Evolutionary conservation across 1,140 invertebrate genomes (phyloP), one percentile per base, ranked within the genome.

Genomic region (Drosophila tsacasi): DNA sequence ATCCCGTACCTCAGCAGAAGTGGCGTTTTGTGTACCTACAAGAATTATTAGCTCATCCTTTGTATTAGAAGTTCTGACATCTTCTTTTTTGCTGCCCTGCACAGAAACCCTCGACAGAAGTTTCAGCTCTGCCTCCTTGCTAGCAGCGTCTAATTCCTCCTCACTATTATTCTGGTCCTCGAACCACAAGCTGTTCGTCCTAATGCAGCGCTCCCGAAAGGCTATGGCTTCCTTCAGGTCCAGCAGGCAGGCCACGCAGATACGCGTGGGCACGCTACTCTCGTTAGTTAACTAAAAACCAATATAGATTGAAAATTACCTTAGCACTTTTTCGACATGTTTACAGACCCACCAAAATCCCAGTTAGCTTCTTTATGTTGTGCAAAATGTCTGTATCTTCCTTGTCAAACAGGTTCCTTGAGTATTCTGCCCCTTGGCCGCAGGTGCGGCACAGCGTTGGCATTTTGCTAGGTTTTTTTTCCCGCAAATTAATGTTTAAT

Each of bases 181-280:
- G 13, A 37, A 32, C 59, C 64, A 75, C 19, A 39, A 17, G 13
- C 21, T 39, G 30, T 82, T 61, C 0, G 23, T 63, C 23, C 54
- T 52, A 12, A 83, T 59, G n/a, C 80, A 83, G 9, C 57, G 75
- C 10, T 67, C 46, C 17, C 79, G 62, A 32, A 83, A 83, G 2
- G 30, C 50, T 2, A 79, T 30, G 19, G 80, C 80, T 21, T 76
- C 46, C 17, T 83, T 64, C 6, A 83, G 64, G 15, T 83, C 40
- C 15, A 65, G 39, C 49, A 73, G n/a, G 17, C 81, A 84, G 13
- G 50, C 49, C 0, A 52, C 15, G 10, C 82, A 84, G 42, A 85
- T 85, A 2, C 27, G 46, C 5, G 37, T 15, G 0, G 81, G 81
- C n/a, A 67, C 35, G 12, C 39, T 42, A 2, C 6, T 5, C 2